phyloP scores from a whole-genome alignment of 2,113 vertebrate species.

The Scartelaos histophorus region DNA sequence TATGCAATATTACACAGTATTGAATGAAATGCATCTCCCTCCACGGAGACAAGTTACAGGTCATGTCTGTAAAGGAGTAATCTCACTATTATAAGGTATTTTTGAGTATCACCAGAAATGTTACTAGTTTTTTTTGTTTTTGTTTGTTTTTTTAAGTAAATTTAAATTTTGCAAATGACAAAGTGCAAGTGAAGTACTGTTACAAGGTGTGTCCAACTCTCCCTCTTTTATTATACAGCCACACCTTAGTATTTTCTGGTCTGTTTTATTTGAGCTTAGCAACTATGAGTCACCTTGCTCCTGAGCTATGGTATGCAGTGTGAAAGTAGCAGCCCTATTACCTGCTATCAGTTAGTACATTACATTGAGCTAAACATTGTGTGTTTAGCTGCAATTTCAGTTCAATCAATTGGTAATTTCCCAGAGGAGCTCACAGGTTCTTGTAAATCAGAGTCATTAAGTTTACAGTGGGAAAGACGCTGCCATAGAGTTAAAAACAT shows the following conservation, averaged over 20 bases:
- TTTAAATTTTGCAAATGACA: conserved; percentile 4
- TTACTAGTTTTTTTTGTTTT: no score
- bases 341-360: background rate
- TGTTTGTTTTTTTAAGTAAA: background rate
- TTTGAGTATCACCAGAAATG: no score
- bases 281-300: conserved; percentile 43
- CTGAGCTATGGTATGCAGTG: background rate
- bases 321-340: background rate
- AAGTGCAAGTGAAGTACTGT: conserved; percentile 22
- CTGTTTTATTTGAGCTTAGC: conserved; percentile 45
- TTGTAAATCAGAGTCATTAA: background rate
- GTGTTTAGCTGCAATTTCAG: background rate
- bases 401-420: conserved; percentile 5
- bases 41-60: no score
- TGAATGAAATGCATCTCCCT: no score
- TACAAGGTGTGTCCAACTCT: conserved; percentile 43
- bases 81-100: no score
- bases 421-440: background rate
- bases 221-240: conserved; percentile 40
- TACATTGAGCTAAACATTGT: background rate
- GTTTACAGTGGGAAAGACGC: conserved; percentile 10
- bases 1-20: no score
- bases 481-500: conserved; percentile 3
- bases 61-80: no score
- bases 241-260: conserved; percentile 51